Base-by-base conservation (phyloP, 2,113 vertebrate genomes). In the Neolamprologus hecqui region DNA sequence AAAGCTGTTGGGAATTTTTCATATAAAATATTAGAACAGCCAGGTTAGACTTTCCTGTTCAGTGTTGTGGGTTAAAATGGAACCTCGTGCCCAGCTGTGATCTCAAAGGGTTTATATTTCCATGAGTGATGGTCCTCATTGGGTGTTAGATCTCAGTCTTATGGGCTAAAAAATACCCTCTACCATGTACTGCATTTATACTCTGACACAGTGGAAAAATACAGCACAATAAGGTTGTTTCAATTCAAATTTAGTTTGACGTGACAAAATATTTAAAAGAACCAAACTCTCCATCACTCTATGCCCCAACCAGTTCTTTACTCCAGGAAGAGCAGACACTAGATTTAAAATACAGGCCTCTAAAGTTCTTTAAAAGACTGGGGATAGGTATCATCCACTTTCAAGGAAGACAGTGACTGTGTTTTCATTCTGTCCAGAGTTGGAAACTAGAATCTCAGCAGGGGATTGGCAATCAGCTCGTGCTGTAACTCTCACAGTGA, bases 251-350 rank as follows among this genome's bases (percentile, higher is more conserved):
- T 73, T 73, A 45, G 68, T 28, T 26, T 17, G 21, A 3, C 0
- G 6, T 73, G 40, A 47, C 40, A 73, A 47, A 45, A 73, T 73
- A 45, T 73, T 45, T 73, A 28, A 73, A 17, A 47, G 6, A 26
- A 26, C 21, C 40, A 26, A 73, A 68, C 63, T 21, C 19, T 65
- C 19, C 33, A 65, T 68, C n/a, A 42, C 2, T 3, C n/a, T n/a
- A 0, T 5, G 9, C 0, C 13, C 40, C 33, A 65, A 37, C 6
- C 40, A 28, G 68, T 45, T 73, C 14, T 45, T 28, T 17, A 73
- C 40, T 45, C 37, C 0, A 42, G n/a, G 68, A 45, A 45, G 40
- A 73, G 40, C 68, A 26, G 68, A 17, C 2, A 0, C 40, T 73
- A 73, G 68, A 73, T 73, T 42, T 73, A 47, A 47, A 75, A 45